Evolutionary conservation across 1,140 invertebrate genomes (phyloP), one percentile per base, ranked within the genome.

Genomic region (Lepidurus arcticus): DNA sequence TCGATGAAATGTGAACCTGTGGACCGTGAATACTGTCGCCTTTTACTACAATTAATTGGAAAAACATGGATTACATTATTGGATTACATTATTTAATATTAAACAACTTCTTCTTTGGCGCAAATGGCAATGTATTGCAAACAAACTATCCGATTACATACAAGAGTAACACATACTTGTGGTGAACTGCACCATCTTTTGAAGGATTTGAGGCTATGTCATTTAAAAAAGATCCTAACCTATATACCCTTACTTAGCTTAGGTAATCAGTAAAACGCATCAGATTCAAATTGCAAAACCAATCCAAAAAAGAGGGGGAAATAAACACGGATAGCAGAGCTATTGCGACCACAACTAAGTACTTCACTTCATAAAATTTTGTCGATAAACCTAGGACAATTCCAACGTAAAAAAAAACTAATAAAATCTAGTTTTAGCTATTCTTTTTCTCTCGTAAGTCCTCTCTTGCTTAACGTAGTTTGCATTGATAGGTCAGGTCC

Each of bases 401-500:
- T 47, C 45, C 34, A 34, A 34, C 4, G 34, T 21, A n/a, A 3
- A 65, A n/a, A n/a, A 16, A 65, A 65, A 1, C 53, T 47, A 11
- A 47, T n/a, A 65, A 65, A 13, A 65, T 21, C 53, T 65, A 21
- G 21, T 7, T 65, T 65, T 9, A 9, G n/a, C 8, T 65, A 65
- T 65, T 65, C 3, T 65, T 21, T 65, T 65, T 21, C 13, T n/a
- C 21, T 16, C 53, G 16, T 65, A 34, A 34, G 4, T 34, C 34
- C 53, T 11, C 13, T 65, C 7, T 21, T 8, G 53, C 53, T 21
- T 21, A 11, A 11, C 53, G 21, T 13, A 13, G 16, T 21, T 65
- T 65, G 53, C 53, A 65, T 65, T 65, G 53, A 65, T 65, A 65
- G 21, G 8, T 65, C 53, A 65, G 53, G 53, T 65, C 53, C 53